Percentiles rank a stretch among this genome's conserved stretches.
Conservation (phyloP, 2,113 vertebrate species). For the Syrmaticus mikado region DNA sequence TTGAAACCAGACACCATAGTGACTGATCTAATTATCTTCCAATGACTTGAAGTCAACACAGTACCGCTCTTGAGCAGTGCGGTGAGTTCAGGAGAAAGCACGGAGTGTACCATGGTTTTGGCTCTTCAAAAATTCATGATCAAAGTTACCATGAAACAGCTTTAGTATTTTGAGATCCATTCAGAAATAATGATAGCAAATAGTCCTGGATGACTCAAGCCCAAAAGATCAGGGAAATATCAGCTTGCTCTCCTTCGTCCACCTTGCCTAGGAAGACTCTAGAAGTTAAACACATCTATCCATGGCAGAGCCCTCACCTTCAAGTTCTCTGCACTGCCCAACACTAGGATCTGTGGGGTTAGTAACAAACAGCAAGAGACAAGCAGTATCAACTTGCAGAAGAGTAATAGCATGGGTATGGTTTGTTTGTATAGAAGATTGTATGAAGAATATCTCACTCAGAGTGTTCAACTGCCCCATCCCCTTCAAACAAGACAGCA, state of each 20-base stretch:
- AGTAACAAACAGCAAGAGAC: neutral
- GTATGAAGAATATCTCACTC: rapidly evolving
- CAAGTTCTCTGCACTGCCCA: neutral
- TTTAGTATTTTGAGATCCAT: neutral
- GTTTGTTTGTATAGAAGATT: neutral
- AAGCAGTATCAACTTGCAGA: neutral
- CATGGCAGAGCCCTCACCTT: neutral
- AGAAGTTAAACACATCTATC: neutral
- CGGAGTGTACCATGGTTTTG: neutral
- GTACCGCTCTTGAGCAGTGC: neutral
- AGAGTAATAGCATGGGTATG: neutral
- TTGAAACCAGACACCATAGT: neutral
- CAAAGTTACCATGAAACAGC: neutral
- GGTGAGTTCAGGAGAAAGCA: neutral
- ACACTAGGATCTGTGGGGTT: rapidly evolving
- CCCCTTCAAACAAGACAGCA: neutral
- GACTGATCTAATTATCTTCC: neutral
- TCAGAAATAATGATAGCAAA: neutral
- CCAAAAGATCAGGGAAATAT: neutral
- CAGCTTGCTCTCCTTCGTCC: neutral
- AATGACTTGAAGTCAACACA: neutral
- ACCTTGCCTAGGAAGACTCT: neutral
- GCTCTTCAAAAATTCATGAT: neutral
- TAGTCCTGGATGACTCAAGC: neutral
- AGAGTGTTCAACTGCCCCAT: neutral